Conservation (phyloP, 2,888 invertebrate species). For the Carterocephalus palaemon region DNA sequence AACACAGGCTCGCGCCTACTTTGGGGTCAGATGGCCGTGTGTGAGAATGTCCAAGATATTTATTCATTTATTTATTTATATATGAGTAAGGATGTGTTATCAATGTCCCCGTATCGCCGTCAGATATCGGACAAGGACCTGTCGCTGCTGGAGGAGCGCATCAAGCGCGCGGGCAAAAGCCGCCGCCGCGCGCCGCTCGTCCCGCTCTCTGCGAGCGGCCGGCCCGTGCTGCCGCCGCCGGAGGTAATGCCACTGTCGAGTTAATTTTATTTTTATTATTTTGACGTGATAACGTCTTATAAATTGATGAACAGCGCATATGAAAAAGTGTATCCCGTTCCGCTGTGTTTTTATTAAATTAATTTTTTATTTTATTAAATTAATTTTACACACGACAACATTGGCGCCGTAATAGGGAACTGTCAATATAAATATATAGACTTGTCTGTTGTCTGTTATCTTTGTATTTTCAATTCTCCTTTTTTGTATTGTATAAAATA, state of each 20-base stretch:
- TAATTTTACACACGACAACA: background rate
- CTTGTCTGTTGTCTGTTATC: too few relatives aligned
- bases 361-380: background rate
- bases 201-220: slow-evolving; percentile 64
- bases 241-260: slow-evolving; percentile 54
- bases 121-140: slow-evolving; percentile 96
- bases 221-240: slow-evolving; percentile 50
- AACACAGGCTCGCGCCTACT: too few relatives aligned
- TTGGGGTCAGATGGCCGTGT: too few relatives aligned
- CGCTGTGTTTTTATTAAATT: too few relatives aligned
- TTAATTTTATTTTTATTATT: background rate
- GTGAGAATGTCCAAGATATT: too few relatives aligned
- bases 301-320: too few relatives aligned
- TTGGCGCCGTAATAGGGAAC: too few relatives aligned
- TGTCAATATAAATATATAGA: too few relatives aligned
- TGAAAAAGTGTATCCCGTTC: too few relatives aligned
- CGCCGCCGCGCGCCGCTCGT: slow-evolving; percentile 69
- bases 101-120: background rate
- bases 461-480: too few relatives aligned
- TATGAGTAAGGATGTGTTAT: background rate
- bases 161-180: slow-evolving; percentile 90
- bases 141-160: slow-evolving; percentile 95
- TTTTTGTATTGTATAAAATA: too few relatives aligned
- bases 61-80: too few relatives aligned
- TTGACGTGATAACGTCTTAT: background rate